Evolutionary conservation across 2,113 vertebrate species (phyloP), one percentile per base, ranked within the genome.

Genomic region (Solenodon paradoxus): DNA sequence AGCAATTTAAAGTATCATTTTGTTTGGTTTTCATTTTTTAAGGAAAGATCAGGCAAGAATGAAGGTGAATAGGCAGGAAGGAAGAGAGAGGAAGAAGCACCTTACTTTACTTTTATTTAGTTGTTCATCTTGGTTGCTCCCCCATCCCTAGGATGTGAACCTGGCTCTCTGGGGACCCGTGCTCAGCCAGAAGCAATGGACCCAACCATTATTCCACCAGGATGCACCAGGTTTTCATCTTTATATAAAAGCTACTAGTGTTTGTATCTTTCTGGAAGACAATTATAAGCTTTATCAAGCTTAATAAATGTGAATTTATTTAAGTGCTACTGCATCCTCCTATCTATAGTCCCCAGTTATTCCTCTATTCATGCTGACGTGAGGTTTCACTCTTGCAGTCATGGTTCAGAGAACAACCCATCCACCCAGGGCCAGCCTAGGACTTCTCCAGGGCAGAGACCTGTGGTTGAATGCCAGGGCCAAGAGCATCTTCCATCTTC

Each of bases 341-440:
- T 32, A 20, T 15, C 7, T 3, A 1, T 3, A 3, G 15, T 3
- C 30, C 59, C 24, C 35, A 3, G 24, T 68, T 7, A 20, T 15
- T 19, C 13, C 7, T 30, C 19, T 42, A 10, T 22, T n/a, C 5
- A 7, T 28, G 87, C 42, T 28, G 20, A 47, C 19, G 32, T 15
- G 2, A 7, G 2, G 17, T 9, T 9, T n/a, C 64, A 16, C 40
- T 20, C 26, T 0, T 15, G 6, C 22, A 11, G 15, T 51, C 7
- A 1, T 32, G 32, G 0, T 32, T 12, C 24, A 32, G 13, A 47
- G 40, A 7, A 57, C 9, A 35, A 1, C 42, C 11, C 49, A 13
- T 10, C 28, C 69, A 2, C 77, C 16, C 32, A 6, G 9, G 8
- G 75, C 10, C 47, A 11, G 2, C 1, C 20, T 19, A 6, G 7